phyloP scores from a whole-genome alignment of 1,140 invertebrate species.

The Leptinotarsa defecta region DNA sequence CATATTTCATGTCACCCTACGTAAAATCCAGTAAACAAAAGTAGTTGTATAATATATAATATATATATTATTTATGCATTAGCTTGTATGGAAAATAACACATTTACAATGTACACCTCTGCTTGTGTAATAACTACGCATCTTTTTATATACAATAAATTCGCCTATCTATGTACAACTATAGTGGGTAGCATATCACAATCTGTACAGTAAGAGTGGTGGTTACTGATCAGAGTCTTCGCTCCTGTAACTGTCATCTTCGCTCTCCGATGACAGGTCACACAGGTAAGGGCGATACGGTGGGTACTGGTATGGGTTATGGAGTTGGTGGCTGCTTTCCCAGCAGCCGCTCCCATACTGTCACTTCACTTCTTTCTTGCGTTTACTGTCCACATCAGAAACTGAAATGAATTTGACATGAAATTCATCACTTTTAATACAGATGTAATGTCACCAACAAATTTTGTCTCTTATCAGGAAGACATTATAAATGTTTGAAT shows the following conservation, averaged over 20 bases:
- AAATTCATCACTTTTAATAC: too few relatives aligned
- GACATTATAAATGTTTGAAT: too few relatives aligned
- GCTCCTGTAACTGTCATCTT: slow-evolving; percentile 34
- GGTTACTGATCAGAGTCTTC: slow-evolving; percentile 35
- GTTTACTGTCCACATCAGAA: slow-evolving; percentile 52
- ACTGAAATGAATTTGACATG: slow-evolving; percentile 38
- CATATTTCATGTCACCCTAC: slow-evolving; percentile 50
- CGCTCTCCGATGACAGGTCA: slow-evolving; percentile 29
- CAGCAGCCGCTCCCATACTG: slow-evolving; percentile 50
- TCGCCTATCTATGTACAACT: slow-evolving; percentile 49
- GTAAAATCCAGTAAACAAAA: slow-evolving; percentile 52
- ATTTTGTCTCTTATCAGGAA: too few relatives aligned
- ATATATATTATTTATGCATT: slow-evolving; percentile 45
- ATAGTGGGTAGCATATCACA: slow-evolving; percentile 47
- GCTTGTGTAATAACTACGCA: slow-evolving; percentile 36
- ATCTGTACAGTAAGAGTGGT: slow-evolving; percentile 48
- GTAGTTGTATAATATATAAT: slow-evolving; percentile 46
- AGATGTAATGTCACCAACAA: too few relatives aligned
- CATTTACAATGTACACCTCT: slow-evolving; percentile 48
- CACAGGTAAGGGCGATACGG: slow-evolving; percentile 34
- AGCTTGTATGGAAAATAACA: slow-evolving; percentile 52
- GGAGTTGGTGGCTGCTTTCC: slow-evolving; percentile 40
- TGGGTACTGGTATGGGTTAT: slow-evolving; percentile 37
- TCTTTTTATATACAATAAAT: slow-evolving; percentile 45
- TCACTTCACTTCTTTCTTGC: slow-evolving; percentile 56